Conservation (phyloP, 2,888 invertebrate species). For the Phortica okadai region DNA sequence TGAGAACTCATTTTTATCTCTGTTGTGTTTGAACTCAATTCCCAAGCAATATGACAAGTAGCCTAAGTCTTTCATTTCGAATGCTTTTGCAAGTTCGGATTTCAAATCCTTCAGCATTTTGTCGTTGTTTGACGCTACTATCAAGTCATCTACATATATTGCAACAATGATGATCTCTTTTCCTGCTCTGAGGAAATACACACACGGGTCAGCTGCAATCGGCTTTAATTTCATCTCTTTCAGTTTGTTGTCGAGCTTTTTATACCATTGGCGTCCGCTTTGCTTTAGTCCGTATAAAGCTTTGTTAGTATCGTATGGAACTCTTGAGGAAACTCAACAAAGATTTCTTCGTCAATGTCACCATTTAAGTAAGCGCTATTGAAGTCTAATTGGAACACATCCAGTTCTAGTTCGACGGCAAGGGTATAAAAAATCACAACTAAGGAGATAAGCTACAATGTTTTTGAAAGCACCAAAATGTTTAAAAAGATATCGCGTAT, state of each 20-base stretch:
- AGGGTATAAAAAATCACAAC: constrained; percentile 9
- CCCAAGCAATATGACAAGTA: neutral
- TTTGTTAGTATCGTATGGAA: too few relatives aligned
- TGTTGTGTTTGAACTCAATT: neutral
- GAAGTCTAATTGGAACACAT: constrained; percentile 50
- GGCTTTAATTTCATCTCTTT: constrained; percentile 43
- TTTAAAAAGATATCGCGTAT: too few relatives aligned
- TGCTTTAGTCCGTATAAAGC: constrained; percentile 51
- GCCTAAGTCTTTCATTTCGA: neutral
- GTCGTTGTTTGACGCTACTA: neutral
- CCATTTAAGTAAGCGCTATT: constrained; percentile 52
- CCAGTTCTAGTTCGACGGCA: constrained; percentile 45
- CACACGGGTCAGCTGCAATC: constrained; percentile 22
- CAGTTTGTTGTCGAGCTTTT: constrained; percentile 48
- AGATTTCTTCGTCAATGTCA: constrained; percentile 48
- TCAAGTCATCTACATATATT: neutral
- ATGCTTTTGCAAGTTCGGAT: neutral
- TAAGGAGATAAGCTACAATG: too few relatives aligned
- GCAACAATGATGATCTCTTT: too few relatives aligned
- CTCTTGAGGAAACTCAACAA: constrained; percentile 32
- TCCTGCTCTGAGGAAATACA: too few relatives aligned
- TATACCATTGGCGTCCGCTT: constrained; percentile 50
- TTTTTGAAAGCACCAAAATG: too few relatives aligned
- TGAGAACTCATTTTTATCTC: neutral
- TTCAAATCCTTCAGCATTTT: neutral